phyloP scores from a whole-genome alignment of 2,888 invertebrate species.

The Pristionchus mayeri region DNA sequence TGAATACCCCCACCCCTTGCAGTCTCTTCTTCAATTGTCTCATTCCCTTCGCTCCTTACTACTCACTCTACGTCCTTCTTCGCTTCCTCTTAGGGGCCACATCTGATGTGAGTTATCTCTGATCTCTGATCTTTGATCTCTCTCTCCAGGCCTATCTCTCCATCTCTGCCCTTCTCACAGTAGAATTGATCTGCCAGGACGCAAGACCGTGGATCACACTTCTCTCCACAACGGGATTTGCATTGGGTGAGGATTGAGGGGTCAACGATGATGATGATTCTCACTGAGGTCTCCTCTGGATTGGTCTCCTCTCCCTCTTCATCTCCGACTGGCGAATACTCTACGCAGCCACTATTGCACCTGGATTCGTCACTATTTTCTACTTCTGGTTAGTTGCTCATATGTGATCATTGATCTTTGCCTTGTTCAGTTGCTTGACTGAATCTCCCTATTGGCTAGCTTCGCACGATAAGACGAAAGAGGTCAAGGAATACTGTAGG shows the following conservation, averaged over 20 bases:
- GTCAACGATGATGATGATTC: background rate
- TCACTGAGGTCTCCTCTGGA: constrained; percentile 33
- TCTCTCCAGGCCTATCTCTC: constrained; percentile 18
- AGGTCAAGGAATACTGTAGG: background rate
- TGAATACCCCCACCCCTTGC: background rate
- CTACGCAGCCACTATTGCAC: background rate
- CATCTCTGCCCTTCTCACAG: constrained; percentile 38
- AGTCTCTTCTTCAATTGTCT: constrained; percentile 33
- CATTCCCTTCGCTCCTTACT: background rate
- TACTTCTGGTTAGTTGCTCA: background rate
- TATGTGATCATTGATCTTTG: background rate
- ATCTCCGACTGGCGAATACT: background rate
- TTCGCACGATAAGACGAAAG: background rate
- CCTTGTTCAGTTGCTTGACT: background rate
- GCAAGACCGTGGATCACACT: constrained; percentile 1
- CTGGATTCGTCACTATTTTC: constrained; percentile 15
- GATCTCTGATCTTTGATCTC: background rate
- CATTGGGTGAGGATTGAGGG: constrained; percentile 10
- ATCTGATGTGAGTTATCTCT: background rate
- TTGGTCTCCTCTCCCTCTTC: constrained; percentile 15
- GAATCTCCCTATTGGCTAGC: constrained; percentile 44
- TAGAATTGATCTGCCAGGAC: constrained; percentile 31
- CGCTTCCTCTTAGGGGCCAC: constrained; percentile 38
- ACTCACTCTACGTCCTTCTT: background rate
- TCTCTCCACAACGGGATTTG: background rate